Evolutionary conservation across 1,140 invertebrate species (phyloP).

Genomic region (Drosophila subpulchrella): DNA sequence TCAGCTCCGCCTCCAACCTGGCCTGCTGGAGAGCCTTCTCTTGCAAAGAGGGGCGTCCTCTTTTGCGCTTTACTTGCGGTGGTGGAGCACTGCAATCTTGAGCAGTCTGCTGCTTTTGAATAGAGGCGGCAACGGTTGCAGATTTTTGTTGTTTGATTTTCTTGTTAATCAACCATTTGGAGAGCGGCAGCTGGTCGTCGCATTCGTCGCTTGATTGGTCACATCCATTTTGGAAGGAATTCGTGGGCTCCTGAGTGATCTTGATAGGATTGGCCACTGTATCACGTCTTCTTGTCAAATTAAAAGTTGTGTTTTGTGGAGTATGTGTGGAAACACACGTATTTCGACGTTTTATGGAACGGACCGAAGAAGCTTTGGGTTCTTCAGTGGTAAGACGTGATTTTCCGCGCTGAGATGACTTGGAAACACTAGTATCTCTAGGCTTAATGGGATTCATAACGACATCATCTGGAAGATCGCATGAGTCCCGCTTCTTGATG

Average conservation of each 20-base stretch:
- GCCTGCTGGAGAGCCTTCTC: not conserved
- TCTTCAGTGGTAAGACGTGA: not conserved
- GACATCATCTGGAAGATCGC: not conserved
- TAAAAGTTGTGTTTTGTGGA: not conserved
- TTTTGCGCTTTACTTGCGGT: constrained; percentile 8
- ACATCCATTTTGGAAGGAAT: not conserved
- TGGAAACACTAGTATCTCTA: not conserved
- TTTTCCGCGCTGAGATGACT: not conserved
- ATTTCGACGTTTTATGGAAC: not conserved
- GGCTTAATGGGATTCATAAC: not conserved
- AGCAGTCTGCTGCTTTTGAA: no score
- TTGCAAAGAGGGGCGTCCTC: constrained; percentile 14
- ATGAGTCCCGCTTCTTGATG: not conserved
- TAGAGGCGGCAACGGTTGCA: not conserved
- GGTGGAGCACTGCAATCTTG: not conserved
- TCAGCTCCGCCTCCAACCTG: not conserved
- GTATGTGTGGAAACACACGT: not conserved
- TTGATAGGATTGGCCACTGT: not conserved
- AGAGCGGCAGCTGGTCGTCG: constrained; percentile 1
- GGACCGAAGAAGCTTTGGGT: not conserved
- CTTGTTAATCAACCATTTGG: not conserved
- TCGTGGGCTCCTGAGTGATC: not conserved
- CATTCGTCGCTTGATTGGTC: not conserved
- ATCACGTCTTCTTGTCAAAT: not conserved
- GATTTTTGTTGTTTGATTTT: not conserved